A percentile compares a stretch with the other conserved stretches of the same genome.
Conservation (phyloP, 2,888 invertebrate species). For the Leptarthrus brevirostris region DNA sequence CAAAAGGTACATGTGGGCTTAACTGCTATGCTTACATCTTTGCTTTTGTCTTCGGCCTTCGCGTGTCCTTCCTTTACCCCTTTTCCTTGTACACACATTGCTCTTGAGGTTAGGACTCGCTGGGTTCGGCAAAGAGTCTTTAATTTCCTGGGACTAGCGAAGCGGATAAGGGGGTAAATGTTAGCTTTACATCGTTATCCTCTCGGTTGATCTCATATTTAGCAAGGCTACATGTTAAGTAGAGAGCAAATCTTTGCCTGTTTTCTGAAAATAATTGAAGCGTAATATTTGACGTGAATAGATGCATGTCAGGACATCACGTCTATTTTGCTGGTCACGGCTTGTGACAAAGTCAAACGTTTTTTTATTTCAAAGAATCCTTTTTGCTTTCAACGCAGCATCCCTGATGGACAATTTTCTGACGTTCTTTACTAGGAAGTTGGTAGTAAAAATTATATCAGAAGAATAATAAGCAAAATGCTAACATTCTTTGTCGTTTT, state of each 20-base stretch:
- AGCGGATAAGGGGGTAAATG: not conserved
- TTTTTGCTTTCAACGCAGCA: too few relatives aligned
- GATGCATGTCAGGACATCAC: not conserved
- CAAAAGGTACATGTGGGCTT: conserved; percentile 12
- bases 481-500: too few relatives aligned
- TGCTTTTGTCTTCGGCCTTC: conserved; percentile 24
- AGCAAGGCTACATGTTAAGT: not conserved
- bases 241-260: not conserved
- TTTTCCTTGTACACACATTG: not conserved
- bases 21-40: conserved; percentile 16
- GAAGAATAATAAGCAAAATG: too few relatives aligned
- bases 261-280: not conserved
- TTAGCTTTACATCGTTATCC: not conserved
- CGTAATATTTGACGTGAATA: not conserved
- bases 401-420: too few relatives aligned
- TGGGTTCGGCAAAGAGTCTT: not conserved
- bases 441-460: too few relatives aligned
- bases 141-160: conserved; percentile 10
- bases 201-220: conserved; percentile 13
- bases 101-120: not conserved
- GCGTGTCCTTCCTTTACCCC: not conserved
- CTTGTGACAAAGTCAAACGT: too few relatives aligned
- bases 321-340: too few relatives aligned
- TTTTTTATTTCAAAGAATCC: too few relatives aligned
- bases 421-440: too few relatives aligned